Base-by-base conservation (phyloP, 2,888 invertebrate species). In the Stenodema calcarata region DNA sequence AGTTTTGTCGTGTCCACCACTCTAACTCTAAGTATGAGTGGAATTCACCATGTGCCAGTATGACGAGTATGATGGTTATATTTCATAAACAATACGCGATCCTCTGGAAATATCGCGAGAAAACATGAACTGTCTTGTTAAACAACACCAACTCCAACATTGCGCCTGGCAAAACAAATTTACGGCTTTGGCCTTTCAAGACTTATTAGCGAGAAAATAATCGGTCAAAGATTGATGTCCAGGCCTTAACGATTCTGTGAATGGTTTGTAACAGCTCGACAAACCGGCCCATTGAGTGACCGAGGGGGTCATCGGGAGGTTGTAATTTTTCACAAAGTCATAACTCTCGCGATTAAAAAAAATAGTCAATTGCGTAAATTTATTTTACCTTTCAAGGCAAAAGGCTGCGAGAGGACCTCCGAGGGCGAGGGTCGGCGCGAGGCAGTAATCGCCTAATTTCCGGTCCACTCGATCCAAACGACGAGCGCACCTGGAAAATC, bases 391-490 rank as follows among this genome's bases (percentile, higher is more conserved):
- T 62, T 62, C 62, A 62, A 62, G 62, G 62, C 23, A 62, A 62
- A 62, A 62, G 62, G 23, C 62, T 18, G 27, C 11, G 23, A 62
- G 23, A 4, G 62, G 62, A 23, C 62, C 23, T 62, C 62, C 62
- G 62, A 62, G 62, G 62, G 62, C 62, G 50, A 50, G 70, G 70
- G 70, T 70, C 70, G 35, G 18, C 27, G 75, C 0, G 28, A 4
- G 75, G 35, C 75, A 6, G 44, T 78, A 78, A 78, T 78, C 78
- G 78, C 78, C 78, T 44, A 35, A 78, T 78, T 78, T 78, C 78
- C 78, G 78, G 78, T 44, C 78, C 23, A 14, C n/a, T 75, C 75
- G 75, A 62, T 23, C 62, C 27, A 35, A 35, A n/a, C n/a, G n/a
- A n/a, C n/a, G n/a, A n/a, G n/a, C n/a, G n/a, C n/a, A n/a, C n/a